phyloP scores from a whole-genome alignment of 2,888 invertebrate species.

The Gastracanthus pulcherrimus region DNA sequence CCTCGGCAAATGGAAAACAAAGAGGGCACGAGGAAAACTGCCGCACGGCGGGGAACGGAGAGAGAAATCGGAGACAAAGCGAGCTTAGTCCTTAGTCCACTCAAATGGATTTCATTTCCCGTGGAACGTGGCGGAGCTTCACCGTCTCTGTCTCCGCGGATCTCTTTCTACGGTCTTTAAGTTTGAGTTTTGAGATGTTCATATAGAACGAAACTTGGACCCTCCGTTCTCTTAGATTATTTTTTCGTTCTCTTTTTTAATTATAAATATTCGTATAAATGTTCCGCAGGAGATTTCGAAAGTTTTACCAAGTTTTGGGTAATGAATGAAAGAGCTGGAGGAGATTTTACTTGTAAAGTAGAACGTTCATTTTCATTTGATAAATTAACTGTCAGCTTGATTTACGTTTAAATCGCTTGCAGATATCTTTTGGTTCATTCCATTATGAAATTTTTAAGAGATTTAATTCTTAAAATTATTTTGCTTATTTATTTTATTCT shows the following conservation, averaged over 20 bases:
- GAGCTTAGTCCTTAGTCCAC: conserved; percentile 40
- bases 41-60: background rate
- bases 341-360: too few species aligned
- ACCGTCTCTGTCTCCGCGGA: background rate
- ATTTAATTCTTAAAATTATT: too few species aligned
- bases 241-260: background rate
- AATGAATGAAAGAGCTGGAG: too few species aligned
- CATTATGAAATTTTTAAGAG: too few species aligned
- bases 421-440: too few species aligned
- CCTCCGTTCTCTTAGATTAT: background rate
- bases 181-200: conserved; percentile 17
- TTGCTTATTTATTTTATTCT: too few species aligned
- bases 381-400: too few species aligned
- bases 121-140: background rate
- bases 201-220: background rate
- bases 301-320: background rate
- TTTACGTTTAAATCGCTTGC: too few species aligned
- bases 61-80: conserved; percentile 8
- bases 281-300: background rate
- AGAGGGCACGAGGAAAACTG: conserved; percentile 39
- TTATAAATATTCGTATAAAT: conserved; percentile 14
- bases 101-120: conserved; percentile 51
- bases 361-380: too few species aligned
- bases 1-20: conserved; percentile 33
- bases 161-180: background rate